Evolutionary conservation across 2,113 vertebrate genomes (phyloP), one percentile per base, ranked within the genome.

Genomic region (Girardinichthys multiradiatus): DNA sequence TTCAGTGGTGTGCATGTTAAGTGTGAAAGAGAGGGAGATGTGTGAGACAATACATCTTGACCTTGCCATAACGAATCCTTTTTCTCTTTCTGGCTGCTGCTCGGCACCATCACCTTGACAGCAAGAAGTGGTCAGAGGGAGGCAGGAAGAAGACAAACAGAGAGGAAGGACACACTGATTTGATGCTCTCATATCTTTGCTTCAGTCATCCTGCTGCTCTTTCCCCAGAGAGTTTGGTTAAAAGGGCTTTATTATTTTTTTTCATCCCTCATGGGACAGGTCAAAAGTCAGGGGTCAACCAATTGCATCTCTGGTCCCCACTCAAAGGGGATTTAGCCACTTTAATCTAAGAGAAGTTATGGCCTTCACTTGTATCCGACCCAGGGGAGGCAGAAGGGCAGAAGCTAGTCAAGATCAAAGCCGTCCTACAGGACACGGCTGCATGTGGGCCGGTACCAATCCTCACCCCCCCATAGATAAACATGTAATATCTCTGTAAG

Each of bases 21-120:
- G 64, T 60, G 60, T 26, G 37, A 5, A 8, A 39, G 69, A 1
- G 42, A 72, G 39, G 59, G 33, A 74, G 58, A 63, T 45, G 31
- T 75, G 80, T 65, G 77, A 75, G 58, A 78, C 66, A 70, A 74
- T 80, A 79, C 80, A 72, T 83, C 72, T 82, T 81, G 87, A 87
- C 90, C 87, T 85, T 82, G 77, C 77, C 72, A 66, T 57, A 65
- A 69, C 57, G 59, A 87, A 83, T 88, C 85, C 79, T 62, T 70
- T 87, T 86, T 87, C 79, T 79, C 66, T 74, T 85, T 81, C 29
- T 15, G 59, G 74, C 76, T 82, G 88, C 90, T 92, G 84, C 88
- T 79, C 75, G 61, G 91, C 88, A 92, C 91, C 91, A 76, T 89
- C 74, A 83, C 81, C 85, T 86, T 83, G 84, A 79, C 80, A 77